These are phyloP conservation scores for Ranitomeya imitator DNA, from an alignment of 2,113 vertebrate genomes.

Conservation along the genomic window DNA sequence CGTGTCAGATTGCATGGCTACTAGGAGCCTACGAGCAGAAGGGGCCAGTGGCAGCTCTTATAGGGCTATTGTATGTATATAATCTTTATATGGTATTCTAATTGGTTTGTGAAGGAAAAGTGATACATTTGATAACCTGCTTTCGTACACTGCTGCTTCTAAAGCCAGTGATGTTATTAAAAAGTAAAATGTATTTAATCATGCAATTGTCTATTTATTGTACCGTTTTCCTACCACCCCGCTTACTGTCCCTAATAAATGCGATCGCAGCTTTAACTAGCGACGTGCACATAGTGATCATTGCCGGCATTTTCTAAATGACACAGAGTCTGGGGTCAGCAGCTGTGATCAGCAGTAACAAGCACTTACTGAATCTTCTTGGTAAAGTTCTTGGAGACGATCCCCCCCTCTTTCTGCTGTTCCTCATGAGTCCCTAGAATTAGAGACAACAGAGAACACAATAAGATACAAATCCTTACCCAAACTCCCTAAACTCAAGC, in stretches of 20 bases:
- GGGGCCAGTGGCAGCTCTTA: background rate
- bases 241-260: conserved; percentile 1
- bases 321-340: conserved; percentile 11
- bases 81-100: background rate
- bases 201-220: background rate
- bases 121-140: background rate
- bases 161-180: background rate
- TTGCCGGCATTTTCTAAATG: conserved; percentile 24
- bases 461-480: background rate
- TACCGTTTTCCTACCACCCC: background rate
- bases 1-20: background rate
- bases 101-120: background rate
- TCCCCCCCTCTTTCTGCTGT: conserved; percentile 94
- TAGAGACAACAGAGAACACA: conserved; percentile 48
- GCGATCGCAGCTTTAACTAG: conserved; percentile 19
- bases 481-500: background rate
- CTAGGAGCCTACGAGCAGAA: background rate
- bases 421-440: conserved; percentile 91
- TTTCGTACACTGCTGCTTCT: background rate
- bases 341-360: background rate
- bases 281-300: conserved; percentile 11
- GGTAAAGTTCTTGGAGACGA: conserved; percentile 98
- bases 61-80: background rate
- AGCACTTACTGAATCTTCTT: conserved; percentile 97
- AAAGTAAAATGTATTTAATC: background rate